phyloP scores from a whole-genome alignment of 2,113 vertebrate species.

The Gallinago paraguaiae region DNA sequence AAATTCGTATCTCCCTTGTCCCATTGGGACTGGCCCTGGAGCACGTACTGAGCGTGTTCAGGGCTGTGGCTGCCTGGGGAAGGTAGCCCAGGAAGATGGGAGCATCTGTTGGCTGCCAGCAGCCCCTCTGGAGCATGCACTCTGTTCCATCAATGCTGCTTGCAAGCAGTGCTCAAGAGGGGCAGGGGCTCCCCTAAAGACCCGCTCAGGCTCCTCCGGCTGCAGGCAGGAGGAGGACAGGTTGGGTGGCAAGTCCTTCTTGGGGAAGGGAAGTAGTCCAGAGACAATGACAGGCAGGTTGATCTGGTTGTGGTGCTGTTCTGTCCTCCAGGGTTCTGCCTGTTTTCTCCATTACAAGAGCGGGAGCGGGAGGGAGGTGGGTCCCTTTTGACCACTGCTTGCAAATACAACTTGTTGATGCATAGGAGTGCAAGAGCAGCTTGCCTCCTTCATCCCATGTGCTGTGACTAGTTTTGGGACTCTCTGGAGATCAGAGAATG shows the following conservation, averaged over 20 bases:
- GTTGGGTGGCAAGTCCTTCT: not conserved
- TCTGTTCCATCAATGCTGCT: not conserved
- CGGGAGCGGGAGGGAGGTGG: not conserved
- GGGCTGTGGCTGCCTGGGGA: conserved; percentile 3
- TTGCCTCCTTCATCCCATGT: conserved; percentile 53
- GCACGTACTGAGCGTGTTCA: not conserved
- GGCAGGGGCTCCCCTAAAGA: not conserved
- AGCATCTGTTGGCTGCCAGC: not conserved
- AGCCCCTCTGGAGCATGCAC: conserved; percentile 1
- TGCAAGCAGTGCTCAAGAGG: conserved; percentile 70
- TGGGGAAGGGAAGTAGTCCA: not conserved
- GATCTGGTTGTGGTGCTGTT: conserved; percentile 35
- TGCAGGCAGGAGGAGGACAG: not conserved
- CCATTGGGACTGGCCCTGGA: not conserved
- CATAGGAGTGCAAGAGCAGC: conserved; percentile 3
- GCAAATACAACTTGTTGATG: conserved; percentile 1
- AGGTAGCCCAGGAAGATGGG: not conserved
- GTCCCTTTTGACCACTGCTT: conserved; percentile 49
- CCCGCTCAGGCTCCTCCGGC: not conserved
- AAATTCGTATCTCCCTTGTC: not conserved
- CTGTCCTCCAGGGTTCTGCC: not conserved
- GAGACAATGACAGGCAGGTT: conserved; percentile 60
- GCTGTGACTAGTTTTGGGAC: conserved; percentile 22
- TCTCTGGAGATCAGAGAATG: conserved; percentile 5
- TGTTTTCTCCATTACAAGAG: not conserved